These are phyloP conservation scores for Porites rus DNA, from an alignment of 92 coral and sea anemone species.

Conservation along the genomic window DNA sequence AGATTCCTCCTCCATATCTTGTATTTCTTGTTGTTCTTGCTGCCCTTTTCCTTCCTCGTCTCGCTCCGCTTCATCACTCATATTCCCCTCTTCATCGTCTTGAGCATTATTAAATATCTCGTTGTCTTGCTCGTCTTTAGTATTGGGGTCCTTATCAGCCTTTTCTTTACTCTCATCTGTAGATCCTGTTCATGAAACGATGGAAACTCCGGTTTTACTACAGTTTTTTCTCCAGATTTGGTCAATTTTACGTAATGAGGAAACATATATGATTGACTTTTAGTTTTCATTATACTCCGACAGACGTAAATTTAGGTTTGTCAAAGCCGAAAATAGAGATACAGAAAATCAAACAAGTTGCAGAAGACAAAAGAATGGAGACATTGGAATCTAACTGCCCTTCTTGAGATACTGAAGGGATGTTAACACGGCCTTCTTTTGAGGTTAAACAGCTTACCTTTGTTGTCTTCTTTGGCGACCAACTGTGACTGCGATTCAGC, in stretches of 20 bases:
- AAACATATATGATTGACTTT: too few species aligned
- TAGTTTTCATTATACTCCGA: too few species aligned
- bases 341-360: too few species aligned
- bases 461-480: slow-evolving; percentile 97
- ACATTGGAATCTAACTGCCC: neutral
- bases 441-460: slow-evolving; percentile 51
- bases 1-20: slow-evolving; percentile 53
- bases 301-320: too few species aligned
- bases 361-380: neutral
- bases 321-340: too few species aligned
- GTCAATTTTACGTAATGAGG: too few species aligned
- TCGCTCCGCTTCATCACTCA: slow-evolving; percentile 76
- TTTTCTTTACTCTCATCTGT: slow-evolving; percentile 79
- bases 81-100: slow-evolving; percentile 85
- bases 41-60: slow-evolving; percentile 61
- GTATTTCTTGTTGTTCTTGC: slow-evolving; percentile 51
- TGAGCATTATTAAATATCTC: slow-evolving; percentile 61
- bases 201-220: neutral
- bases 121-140: slow-evolving; percentile 61
- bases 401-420: neutral
- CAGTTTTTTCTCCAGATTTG: too few species aligned
- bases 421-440: too few species aligned
- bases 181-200: slow-evolving; percentile 58
- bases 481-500: slow-evolving; percentile 85
- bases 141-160: slow-evolving; percentile 45